Evolutionary conservation across 2,113 vertebrate species (phyloP).

Genomic region (Hyaena hyaena): DNA sequence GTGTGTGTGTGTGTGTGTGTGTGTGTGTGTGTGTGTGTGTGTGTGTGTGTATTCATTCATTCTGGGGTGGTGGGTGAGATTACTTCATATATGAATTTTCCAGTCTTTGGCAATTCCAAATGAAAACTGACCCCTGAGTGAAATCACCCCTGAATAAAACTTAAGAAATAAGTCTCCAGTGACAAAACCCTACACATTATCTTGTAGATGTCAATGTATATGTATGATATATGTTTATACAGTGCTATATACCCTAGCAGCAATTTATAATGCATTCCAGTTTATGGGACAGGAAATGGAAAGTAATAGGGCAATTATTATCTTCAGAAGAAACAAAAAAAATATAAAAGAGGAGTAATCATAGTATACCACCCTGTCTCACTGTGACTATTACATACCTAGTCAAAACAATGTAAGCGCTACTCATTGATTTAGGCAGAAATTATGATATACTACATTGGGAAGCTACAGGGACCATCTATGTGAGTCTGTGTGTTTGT

Average conservation of each 20-base stretch:
- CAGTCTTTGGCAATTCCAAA: background rate
- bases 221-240: background rate
- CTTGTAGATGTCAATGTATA: background rate
- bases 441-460: background rate
- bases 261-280: background rate
- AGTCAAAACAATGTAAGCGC: background rate
- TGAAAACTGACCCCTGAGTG: background rate
- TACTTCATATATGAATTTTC: background rate
- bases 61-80: background rate
- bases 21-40: too few relatives aligned
- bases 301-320: background rate
- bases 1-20: too few relatives aligned
- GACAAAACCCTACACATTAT: background rate
- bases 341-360: background rate
- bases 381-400: background rate
- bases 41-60: too few relatives aligned
- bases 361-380: background rate
- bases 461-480: background rate
- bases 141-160: background rate
- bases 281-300: background rate
- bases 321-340: background rate
- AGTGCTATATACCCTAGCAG: background rate
- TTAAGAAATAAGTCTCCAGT: background rate
- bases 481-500: background rate
- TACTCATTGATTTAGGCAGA: background rate